Base-by-base conservation (phyloP, 2,113 vertebrate genomes). In the Nibea albiflora region DNA sequence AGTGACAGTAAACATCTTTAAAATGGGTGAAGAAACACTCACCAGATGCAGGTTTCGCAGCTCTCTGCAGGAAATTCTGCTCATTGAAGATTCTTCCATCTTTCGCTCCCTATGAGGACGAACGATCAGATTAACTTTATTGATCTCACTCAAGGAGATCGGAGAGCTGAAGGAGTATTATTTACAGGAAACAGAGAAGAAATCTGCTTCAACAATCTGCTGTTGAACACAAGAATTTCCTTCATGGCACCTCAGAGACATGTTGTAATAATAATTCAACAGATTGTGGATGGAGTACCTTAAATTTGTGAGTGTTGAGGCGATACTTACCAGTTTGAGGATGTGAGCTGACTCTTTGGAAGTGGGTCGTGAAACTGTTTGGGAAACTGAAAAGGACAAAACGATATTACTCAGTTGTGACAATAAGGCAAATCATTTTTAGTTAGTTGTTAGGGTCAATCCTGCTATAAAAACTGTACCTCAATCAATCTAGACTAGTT, bases 1-100 rank as follows among this genome's bases (percentile, higher is more conserved):
- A 6, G 12, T 0, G 10, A 47, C 35, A 54, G 57, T 71, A 28
- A 24, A 10, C 14, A 22, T 28, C 64, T 31, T 66, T 28, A 15
- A n/a, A n/a, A n/a, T n/a, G n/a, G n/a, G n/a, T n/a, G n/a, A n/a
- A n/a, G n/a, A 66, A 52, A 5, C 35, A 1, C 84, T 92, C 84
- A 96, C 97, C 96, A 86, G 94, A 93, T 46, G 83, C 76, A 68
- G 94, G 91, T 86, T 97, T 97, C 0, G 96, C 96, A 8, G 97
- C 97, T 92, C 98, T 94, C 91, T 97, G 98, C 60, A 98, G 93
- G 70, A 98, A 99, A 90, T 96, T 97, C 94, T 98, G 98, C 86
- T 99, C 98, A 1, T 96, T 98, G 93, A 97, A 98, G 70, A 98
- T 94, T 76, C 89, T 96, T 16, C 98, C 97, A 44, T 96, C 95